phyloP scores from a whole-genome alignment of 2,797 vertebrate species.

The Toxotes lorentzi region DNA sequence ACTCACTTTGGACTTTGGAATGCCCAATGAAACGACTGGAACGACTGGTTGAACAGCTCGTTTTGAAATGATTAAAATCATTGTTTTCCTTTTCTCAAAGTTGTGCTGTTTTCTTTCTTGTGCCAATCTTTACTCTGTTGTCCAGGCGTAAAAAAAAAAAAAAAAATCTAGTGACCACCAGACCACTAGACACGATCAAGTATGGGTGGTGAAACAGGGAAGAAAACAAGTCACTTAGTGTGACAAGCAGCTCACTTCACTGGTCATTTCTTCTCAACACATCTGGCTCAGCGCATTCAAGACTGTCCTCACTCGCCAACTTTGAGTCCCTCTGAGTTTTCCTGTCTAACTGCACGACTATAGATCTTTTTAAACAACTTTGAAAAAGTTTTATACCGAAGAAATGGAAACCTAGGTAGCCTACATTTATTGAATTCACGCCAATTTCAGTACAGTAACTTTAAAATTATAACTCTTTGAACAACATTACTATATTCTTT shows the following conservation, averaged over 20 bases:
- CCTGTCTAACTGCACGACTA: too few species aligned
- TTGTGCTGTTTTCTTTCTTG: not conserved
- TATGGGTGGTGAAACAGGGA: not conserved
- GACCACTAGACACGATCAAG: not conserved
- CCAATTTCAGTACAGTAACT: not conserved
- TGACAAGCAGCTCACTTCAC: not conserved
- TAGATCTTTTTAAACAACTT: not conserved
- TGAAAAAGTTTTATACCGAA: not conserved
- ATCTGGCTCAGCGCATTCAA: not conserved
- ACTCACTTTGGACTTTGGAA: not conserved
- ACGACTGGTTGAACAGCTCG: not conserved
- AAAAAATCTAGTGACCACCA: not conserved
- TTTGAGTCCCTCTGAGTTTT: not conserved
- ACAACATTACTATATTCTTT: not conserved
- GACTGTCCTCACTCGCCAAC: not conserved
- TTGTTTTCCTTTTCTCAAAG: not conserved
- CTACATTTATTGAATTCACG: not conserved
- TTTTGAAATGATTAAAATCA: too few species aligned
- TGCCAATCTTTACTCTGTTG: not conserved
- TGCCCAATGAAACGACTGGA: not conserved
- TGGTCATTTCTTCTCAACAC: not conserved
- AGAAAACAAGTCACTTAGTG: not conserved
- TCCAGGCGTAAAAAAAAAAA: too few species aligned
- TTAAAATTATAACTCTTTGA: not conserved
- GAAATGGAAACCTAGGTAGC: not conserved